A percentile compares a stretch with the other conserved stretches of the same genome.
phyloP scores from a whole-genome alignment of 2,888 invertebrate genomes.

The Nomada ruficornis region DNA sequence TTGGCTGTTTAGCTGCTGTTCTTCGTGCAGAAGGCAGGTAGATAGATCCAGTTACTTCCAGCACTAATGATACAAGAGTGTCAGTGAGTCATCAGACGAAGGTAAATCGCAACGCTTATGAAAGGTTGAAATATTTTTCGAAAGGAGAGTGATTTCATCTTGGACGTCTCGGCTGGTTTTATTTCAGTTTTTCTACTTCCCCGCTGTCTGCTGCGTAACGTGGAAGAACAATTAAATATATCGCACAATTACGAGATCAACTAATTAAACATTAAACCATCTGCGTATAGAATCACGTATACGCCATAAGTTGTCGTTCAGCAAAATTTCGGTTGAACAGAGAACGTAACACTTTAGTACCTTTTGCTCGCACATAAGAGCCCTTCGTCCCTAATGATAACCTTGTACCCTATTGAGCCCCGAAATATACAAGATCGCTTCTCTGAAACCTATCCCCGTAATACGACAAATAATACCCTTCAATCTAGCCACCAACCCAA shows the following conservation, averaged over 20 bases:
- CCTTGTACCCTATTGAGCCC: background rate
- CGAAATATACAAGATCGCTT: background rate
- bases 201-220: no score
- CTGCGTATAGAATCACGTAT: no score
- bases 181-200: no score
- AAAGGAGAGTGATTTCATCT: no score
- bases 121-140: background rate
- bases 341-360: no score
- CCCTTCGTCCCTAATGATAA: background rate
- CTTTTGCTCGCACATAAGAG: no score
- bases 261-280: no score
- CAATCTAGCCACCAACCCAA: background rate
- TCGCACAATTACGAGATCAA: no score
- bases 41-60: background rate
- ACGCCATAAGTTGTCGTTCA: no score
- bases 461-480: background rate
- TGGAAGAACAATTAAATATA: no score
- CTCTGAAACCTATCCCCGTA: background rate
- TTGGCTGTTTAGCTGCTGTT: conserved; percentile 2
- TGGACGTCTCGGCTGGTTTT: no score
- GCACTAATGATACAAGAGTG: background rate
- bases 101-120: background rate
- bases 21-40: background rate
- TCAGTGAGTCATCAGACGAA: background rate
- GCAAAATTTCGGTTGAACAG: no score